Evolutionary conservation across 2,888 invertebrate species (phyloP).

Genomic region (Polyommatus iphigenia): DNA sequence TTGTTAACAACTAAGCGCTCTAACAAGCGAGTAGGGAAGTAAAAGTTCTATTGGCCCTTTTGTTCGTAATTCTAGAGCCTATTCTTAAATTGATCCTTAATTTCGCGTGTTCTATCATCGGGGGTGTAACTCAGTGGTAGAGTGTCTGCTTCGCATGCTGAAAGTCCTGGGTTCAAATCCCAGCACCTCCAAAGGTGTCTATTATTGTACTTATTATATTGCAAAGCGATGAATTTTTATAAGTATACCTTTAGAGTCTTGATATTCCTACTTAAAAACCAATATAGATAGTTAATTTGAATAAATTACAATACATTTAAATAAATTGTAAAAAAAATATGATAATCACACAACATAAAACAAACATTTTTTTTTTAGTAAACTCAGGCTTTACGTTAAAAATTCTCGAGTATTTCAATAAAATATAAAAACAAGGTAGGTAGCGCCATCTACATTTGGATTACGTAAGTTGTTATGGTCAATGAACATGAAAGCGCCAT

Average conservation of each 20-base stretch:
- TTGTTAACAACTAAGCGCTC: no score
- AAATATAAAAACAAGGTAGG: background rate
- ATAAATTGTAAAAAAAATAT: background rate
- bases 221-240: background rate
- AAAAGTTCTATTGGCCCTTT: background rate
- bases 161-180: conserved; percentile 85
- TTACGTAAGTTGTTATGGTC: background rate
- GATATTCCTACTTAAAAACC: background rate
- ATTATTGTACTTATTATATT: no score
- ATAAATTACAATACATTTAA: background rate
- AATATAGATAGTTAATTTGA: background rate
- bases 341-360: no score
- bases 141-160: conserved; percentile 85
- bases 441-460: background rate
- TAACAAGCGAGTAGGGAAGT: no score
- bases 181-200: conserved; percentile 75
- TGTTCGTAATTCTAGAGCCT: background rate
- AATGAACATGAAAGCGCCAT: background rate
- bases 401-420: background rate
- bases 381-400: background rate
- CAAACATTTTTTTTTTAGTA: background rate
- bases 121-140: conserved; percentile 80
- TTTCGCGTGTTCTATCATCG: conserved; percentile 34
- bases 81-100: background rate
- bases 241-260: background rate